Evolutionary conservation across 1,140 invertebrate genomes (phyloP).

Genomic region (Druon quercuslanigerum): DNA sequence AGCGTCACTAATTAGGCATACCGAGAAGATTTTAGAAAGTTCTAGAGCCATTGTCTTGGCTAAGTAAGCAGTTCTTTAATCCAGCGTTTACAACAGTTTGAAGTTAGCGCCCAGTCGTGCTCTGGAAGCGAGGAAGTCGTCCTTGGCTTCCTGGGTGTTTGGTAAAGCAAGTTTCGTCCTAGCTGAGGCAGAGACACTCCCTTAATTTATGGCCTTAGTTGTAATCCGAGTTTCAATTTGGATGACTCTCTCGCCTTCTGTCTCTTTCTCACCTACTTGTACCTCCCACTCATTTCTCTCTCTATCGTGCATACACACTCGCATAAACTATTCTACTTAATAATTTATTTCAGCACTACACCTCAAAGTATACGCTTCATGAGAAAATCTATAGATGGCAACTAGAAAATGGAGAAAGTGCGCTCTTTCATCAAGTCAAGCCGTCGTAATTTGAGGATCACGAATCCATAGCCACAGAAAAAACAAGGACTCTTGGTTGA

Average conservation of each 20-base stretch:
- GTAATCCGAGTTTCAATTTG: constrained; percentile 67
- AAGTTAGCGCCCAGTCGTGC: constrained; percentile 51
- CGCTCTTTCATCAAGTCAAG: background rate
- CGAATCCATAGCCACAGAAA: background rate
- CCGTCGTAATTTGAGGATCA: constrained; percentile 33
- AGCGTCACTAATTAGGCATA: constrained; percentile 41
- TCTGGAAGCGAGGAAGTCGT: constrained; percentile 51
- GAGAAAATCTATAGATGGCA: background rate
- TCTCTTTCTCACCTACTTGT: constrained; percentile 4
- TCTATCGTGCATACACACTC: background rate
- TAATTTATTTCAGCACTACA: background rate
- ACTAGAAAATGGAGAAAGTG: background rate
- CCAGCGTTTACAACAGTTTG: constrained; percentile 40
- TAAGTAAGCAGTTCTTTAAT: constrained; percentile 50
- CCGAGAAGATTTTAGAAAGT: constrained; percentile 35
- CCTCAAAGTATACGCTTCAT: background rate
- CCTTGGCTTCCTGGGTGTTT: constrained; percentile 52
- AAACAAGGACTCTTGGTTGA: no score
- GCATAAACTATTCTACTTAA: background rate
- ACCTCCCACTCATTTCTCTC: background rate
- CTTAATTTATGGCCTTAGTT: constrained; percentile 67
- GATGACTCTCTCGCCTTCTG: constrained; percentile 33
- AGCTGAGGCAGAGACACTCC: constrained; percentile 58
- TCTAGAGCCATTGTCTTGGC: constrained; percentile 32
- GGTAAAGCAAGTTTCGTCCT: constrained; percentile 58